phyloP scores from a whole-genome alignment of 2,797 vertebrate species.

The Aplochiton taeniatus region DNA sequence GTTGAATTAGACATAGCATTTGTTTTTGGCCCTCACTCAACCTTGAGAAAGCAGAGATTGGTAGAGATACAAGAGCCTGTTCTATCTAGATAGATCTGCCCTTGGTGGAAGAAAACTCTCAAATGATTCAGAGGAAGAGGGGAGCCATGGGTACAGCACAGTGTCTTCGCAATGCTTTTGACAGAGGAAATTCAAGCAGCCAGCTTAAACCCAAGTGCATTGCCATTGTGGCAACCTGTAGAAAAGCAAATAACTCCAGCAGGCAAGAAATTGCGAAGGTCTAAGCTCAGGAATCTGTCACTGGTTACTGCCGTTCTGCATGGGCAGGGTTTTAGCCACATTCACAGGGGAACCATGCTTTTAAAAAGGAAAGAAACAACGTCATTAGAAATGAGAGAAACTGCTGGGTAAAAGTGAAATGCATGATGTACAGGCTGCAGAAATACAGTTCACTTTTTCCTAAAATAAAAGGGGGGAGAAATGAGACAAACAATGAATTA shows the following conservation, averaged over 20 bases:
- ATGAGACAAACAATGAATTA: too few species aligned
- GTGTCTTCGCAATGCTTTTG: constrained; percentile 29
- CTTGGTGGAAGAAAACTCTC: constrained; percentile 17
- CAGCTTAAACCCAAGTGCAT: neutral
- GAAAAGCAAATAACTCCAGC: constrained; percentile 31
- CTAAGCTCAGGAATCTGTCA: too few species aligned
- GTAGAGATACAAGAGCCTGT: constrained; percentile 18
- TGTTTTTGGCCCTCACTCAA: neutral
- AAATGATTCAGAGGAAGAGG: constrained; percentile 15
- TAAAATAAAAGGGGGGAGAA: too few species aligned
- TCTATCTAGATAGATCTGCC: constrained; percentile 44
- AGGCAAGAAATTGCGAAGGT: constrained; percentile 5
- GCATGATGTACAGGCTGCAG: too few species aligned
- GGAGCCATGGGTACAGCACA: constrained; percentile 18
- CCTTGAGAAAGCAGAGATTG: constrained; percentile 2
- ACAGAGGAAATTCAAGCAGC: constrained; percentile 5
- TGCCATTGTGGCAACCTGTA: neutral
- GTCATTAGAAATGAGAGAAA: too few species aligned
- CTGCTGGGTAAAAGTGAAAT: too few species aligned
- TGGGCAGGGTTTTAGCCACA: too few species aligned
- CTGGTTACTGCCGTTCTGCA: too few species aligned
- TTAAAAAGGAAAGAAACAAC: too few species aligned
- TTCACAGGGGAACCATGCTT: too few species aligned
- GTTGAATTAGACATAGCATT: neutral
- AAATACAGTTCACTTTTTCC: too few species aligned